Evolutionary conservation across 1,140 invertebrate genomes (phyloP).

Genomic region (Heliconius melpomene): DNA sequence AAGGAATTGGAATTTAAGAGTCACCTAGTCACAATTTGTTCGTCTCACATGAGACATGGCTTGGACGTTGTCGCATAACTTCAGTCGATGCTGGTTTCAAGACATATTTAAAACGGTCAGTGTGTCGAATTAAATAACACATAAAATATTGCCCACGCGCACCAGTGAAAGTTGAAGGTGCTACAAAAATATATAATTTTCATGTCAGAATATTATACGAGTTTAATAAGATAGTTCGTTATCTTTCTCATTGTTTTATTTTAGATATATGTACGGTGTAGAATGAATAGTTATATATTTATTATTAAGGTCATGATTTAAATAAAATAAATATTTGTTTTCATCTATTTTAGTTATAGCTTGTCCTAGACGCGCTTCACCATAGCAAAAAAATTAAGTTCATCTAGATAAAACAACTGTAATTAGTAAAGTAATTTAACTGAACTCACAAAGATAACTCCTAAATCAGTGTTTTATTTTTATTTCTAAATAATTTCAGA

Average conservation of each 20-base stretch:
- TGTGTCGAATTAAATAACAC: slow-evolving; percentile 75
- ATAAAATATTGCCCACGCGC: slow-evolving; percentile 64
- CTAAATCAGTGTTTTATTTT: not conserved
- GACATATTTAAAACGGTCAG: slow-evolving; percentile 61
- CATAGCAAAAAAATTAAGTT: not conserved
- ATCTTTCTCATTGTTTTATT: slow-evolving; percentile 41
- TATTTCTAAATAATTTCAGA: slow-evolving; percentile 53
- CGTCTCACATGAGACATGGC: slow-evolving; percentile 43
- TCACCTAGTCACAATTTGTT: slow-evolving; percentile 52
- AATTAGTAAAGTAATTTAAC: not conserved
- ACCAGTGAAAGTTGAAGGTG: slow-evolving; percentile 64
- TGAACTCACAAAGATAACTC: not conserved
- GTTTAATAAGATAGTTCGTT: slow-evolving; percentile 39
- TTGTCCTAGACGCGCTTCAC: not conserved
- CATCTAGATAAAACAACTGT: not conserved
- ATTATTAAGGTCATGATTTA: slow-evolving; percentile 2
- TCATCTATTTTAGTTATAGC: not conserved
- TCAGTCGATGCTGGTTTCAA: slow-evolving; percentile 50
- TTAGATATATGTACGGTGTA: slow-evolving; percentile 49
- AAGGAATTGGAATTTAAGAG: slow-evolving; percentile 50
- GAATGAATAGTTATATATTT: not conserved
- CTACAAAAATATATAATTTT: slow-evolving; percentile 60
- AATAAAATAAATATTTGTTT: not conserved
- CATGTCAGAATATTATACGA: slow-evolving; percentile 53
- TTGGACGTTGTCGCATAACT: slow-evolving; percentile 58